Evolutionary conservation across 2,113 vertebrate genomes (phyloP), one percentile per base, ranked within the genome.

Genomic region (Carassius gibelio): DNA sequence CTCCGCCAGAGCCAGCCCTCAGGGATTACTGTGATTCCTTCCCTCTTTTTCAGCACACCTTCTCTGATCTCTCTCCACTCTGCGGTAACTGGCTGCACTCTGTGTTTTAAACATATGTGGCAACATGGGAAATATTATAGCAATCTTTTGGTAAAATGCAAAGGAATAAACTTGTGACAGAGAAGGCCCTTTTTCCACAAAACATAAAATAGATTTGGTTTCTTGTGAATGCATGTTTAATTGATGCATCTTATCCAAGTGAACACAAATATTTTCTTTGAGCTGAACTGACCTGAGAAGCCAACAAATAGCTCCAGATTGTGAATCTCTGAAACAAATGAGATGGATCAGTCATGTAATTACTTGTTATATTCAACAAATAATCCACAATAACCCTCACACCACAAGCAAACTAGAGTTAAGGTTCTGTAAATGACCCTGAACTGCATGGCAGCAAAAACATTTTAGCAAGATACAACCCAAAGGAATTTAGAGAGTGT

Each of bases 1-100:
- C 92, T 94, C 88, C 62, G 91, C 94, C 94, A 94, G 92, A 92
- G 89, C 91, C 11, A 82, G 85, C 90, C 89, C 91, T 89, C 78
- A 81, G 93, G 93, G 93, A 92, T 92, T 92, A 91, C 89, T 90
- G 91, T 87, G 90, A 89, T 93, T 92, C 91, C 93, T 92, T 91
- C 91, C 90, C 86, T 93, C 90, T 91, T 91, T 93, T 91, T 92
- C 91, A 92, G 84, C 90, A 92, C 92, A 92, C 91, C 90, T 92
- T 92, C 91, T 91, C 89, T 89, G 90, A 92, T 89, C 90, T 86
- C 89, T 69, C 86, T 74, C 2, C 48, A 48, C 75, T 84, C 87
- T 78, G 81, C 45, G 72, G 74, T 79, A 84, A 77, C 59, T 83
- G 84, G 80, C 84, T 48, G 89, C 92, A 48, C 69, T 81, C 66